Evolutionary conservation across 2,113 vertebrate genomes (phyloP).

Genomic region (Coracopsis vasa): DNA sequence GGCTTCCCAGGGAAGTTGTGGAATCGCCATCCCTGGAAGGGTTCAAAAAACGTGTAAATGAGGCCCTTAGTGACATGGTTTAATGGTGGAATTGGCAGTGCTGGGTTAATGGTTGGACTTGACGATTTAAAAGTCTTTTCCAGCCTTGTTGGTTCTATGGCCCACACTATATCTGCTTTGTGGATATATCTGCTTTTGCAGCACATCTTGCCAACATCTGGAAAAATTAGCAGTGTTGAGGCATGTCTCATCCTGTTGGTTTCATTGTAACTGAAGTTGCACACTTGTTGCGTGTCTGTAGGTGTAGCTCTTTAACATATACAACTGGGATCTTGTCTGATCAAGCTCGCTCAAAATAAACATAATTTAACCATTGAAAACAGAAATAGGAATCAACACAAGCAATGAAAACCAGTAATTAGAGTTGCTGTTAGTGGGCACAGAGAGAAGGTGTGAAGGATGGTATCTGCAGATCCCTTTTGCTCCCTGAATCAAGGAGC

Average conservation of each 20-base stretch:
- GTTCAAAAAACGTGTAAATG: neutral
- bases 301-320: neutral
- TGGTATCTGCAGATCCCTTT: neutral
- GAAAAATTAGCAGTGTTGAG: neutral
- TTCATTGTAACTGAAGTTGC: neutral
- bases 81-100: neutral
- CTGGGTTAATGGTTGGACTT: neutral
- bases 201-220: neutral
- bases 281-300: neutral
- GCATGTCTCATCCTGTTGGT: neutral
- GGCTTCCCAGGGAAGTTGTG: neutral
- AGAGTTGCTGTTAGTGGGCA: neutral
- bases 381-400: neutral
- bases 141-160: neutral
- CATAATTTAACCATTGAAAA: neutral
- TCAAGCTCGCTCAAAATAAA: neutral
- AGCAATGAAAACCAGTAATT: neutral
- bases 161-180: neutral
- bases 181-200: neutral
- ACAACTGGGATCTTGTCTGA: neutral
- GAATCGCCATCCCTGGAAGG: neutral
- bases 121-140: neutral
- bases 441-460: neutral
- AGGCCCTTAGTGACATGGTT: neutral
- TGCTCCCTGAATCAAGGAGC: neutral